Evolutionary conservation across 1,140 invertebrate species (phyloP).

Genomic region (Bacillus rossius): DNA sequence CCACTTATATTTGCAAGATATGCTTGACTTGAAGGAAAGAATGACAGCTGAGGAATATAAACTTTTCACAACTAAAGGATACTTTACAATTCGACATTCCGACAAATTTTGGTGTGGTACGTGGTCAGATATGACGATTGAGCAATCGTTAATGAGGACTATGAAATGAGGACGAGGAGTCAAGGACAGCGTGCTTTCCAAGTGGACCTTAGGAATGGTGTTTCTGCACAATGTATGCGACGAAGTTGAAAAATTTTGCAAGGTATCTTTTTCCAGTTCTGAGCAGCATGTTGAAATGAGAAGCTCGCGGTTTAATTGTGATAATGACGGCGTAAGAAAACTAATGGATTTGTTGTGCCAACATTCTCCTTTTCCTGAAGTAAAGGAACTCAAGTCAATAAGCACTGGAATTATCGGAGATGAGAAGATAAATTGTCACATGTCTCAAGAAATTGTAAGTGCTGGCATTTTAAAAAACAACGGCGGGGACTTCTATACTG

Average conservation of each 20-base stretch:
- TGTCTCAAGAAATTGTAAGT: slow-evolving; percentile 7
- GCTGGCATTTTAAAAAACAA: slow-evolving; percentile 1
- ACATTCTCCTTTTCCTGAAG: too few relatives aligned
- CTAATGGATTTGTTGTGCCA: too few relatives aligned
- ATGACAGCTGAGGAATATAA: slow-evolving; percentile 34
- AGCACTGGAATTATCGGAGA: slow-evolving; percentile 6
- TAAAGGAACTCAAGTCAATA: too few relatives aligned
- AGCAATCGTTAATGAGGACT: slow-evolving; percentile 36
- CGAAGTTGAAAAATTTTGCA: too few relatives aligned
- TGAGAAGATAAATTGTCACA: slow-evolving; percentile 13
- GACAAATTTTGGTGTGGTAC: slow-evolving; percentile 41
- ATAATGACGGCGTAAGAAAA: too few relatives aligned
- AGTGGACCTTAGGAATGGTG: slow-evolving; percentile 24
- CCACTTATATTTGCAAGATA: slow-evolving; percentile 43
- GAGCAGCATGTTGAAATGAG: too few relatives aligned
- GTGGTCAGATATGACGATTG: slow-evolving; percentile 38
- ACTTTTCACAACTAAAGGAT: slow-evolving; percentile 34
- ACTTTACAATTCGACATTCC: slow-evolving; percentile 36
- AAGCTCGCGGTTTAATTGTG: too few relatives aligned
- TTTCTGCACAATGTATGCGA: too few relatives aligned
- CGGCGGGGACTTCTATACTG: background rate
- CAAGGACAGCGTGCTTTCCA: slow-evolving; percentile 19
- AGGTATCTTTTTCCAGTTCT: too few relatives aligned
- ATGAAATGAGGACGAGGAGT: slow-evolving; percentile 32
- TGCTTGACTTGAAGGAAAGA: slow-evolving; percentile 28